Base-by-base conservation (phyloP, 2,113 vertebrate genomes). In the Colius striatus region DNA sequence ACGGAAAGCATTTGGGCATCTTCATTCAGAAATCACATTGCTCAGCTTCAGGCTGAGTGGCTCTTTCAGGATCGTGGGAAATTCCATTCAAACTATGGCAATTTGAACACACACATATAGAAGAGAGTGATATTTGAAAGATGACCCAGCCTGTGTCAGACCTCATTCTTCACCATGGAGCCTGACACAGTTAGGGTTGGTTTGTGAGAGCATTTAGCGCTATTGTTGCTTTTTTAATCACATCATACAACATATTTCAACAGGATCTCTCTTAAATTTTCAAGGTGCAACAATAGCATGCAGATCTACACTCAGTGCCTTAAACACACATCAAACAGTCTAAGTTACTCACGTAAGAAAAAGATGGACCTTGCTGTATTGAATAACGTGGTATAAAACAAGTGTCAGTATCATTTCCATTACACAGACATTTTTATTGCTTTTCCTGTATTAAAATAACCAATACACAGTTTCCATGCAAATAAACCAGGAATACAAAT, bases 331-430 rank as follows among this genome's bases (percentile, higher is more conserved):
- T 97, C 96, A 97, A 98, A 98, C 97, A 98, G 98, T 98, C 98
- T 97, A 98, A 97, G 97, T 98, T 99, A 99, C 98, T 99, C 98
- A 98, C 98, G 98, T 98, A 99, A 97, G 98, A 98, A 98, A 99
- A 98, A 98, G 98, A 97, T 91, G 98, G 98, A 97, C 98, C 98
- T 98, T 98, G 98, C 98, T 98, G 98, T 94, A 95, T 98, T 97
- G 97, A 94, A 98, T 94, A 97, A 98, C 61, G 96, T 95, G 85
- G 98, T 96, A 98, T 92, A 97, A 98, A 98, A 98, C 94, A 98
- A 97, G 78, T 6, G 93, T 98, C 97, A 98, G 98, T 95, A 96
- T 95, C 66, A 96, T 94, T 92, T 94, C 75, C 30, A 34, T 93
- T 65, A 91, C 82, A 65, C 14, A 86, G 55, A 87, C 78, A 55